A percentile compares a stretch with the other conserved stretches of the same genome.
Conservation (phyloP, 37 sponge, comb jelly and placozoan genomes). For the Cladorhizidae sp. region DNA sequence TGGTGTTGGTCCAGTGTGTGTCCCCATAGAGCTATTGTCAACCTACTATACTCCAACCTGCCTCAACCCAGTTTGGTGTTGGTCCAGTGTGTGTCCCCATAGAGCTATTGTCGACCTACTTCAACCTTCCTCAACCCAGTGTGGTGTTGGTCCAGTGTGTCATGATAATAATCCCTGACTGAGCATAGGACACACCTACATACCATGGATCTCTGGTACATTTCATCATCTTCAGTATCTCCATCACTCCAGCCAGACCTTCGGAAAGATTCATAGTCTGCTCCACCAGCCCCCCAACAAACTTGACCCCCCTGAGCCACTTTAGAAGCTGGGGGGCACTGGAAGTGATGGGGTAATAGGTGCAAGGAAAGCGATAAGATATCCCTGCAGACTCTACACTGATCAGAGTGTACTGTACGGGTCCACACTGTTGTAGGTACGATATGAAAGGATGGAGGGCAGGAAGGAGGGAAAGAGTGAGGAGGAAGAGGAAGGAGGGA, state of each 20-base stretch:
- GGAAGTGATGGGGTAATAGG: slow-evolving; percentile 47
- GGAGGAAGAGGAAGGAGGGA: no score
- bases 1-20: no score
- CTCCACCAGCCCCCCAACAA: slow-evolving; percentile 57
- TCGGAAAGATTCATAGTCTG: slow-evolving; percentile 39
- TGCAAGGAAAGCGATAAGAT: slow-evolving; percentile 24
- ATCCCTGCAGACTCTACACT: slow-evolving; percentile 25
- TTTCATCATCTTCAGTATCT: slow-evolving; percentile 27
- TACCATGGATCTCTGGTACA: slow-evolving; percentile 41
- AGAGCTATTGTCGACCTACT: no score
- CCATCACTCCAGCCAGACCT: slow-evolving; percentile 48
- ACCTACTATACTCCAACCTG: no score
- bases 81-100: no score
- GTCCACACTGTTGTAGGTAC: slow-evolving; percentile 11
- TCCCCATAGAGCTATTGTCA: no score
- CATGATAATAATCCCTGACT: no score
- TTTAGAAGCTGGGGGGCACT: neutral
- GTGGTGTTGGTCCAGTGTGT: no score
- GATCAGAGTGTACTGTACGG: slow-evolving; percentile 45
- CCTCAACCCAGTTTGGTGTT: no score
- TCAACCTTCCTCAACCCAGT: no score
- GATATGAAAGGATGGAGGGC: neutral
- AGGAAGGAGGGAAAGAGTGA: no score
- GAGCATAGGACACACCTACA: no score
- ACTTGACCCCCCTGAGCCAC: slow-evolving; percentile 33